Evolutionary conservation across 2,113 vertebrate genomes (phyloP).

Genomic region (Phalacrocorax pelagicus): DNA sequence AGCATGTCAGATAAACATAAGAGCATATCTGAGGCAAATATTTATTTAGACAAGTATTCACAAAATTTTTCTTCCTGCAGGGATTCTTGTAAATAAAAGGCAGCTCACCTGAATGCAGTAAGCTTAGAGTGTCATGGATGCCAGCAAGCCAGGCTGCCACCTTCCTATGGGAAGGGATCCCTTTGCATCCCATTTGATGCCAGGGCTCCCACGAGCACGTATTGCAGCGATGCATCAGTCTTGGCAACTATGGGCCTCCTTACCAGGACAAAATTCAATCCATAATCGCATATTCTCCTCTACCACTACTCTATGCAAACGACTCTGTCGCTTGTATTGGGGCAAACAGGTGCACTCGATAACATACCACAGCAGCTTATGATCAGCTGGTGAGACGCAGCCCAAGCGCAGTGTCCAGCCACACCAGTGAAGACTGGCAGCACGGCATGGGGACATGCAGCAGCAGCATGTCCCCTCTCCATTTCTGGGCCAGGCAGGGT

Average conservation of each 20-base stretch:
- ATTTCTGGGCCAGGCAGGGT: not conserved
- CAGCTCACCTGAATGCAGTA: not conserved
- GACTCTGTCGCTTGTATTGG: not conserved
- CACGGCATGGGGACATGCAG: not conserved
- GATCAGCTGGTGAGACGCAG: not conserved
- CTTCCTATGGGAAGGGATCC: not conserved
- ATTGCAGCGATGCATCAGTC: not conserved
- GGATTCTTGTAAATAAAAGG: not conserved
- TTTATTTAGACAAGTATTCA: not conserved
- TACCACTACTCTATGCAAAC: not conserved
- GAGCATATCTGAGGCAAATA: not conserved
- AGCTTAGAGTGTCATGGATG: not conserved
- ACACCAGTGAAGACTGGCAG: not conserved
- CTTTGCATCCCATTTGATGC: not conserved
- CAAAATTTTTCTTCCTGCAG: not conserved
- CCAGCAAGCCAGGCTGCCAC: not conserved
- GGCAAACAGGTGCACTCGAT: accelerated
- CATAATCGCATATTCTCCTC: not conserved
- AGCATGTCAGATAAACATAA: not conserved
- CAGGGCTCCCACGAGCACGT: not conserved
- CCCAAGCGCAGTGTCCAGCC: not conserved
- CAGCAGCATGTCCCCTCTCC: not conserved
- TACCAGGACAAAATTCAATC: not conserved
- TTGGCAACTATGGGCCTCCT: not conserved
- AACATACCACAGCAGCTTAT: not conserved